Conservation (phyloP, 2,113 vertebrate species). For the Rhabdornis inornatus region DNA sequence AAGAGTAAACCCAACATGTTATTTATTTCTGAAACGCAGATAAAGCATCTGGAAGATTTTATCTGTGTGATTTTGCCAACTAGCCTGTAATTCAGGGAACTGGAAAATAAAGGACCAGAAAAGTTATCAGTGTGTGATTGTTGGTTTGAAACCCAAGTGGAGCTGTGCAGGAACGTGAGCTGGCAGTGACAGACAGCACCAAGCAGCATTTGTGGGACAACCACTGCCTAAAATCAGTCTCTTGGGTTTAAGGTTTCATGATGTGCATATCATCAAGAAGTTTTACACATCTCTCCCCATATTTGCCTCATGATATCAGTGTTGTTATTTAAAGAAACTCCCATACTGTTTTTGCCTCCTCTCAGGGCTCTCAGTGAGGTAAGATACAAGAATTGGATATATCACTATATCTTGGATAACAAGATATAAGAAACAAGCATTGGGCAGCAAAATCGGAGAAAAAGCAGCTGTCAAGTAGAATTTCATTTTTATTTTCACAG, state of each 20-base stretch:
- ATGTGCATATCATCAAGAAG: rapidly evolving
- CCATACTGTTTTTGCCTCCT: not conserved
- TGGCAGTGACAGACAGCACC: not conserved
- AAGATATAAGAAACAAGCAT: not conserved
- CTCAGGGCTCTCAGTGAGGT: not conserved
- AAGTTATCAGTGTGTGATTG: not conserved
- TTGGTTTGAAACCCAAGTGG: not conserved
- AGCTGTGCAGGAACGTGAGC: not conserved
- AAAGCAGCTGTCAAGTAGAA: not conserved
- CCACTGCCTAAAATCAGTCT: not conserved
- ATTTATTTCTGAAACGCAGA: not conserved
- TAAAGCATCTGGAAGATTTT: slow-evolving; percentile 22
- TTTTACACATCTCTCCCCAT: rapidly evolving
- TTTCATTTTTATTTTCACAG: not conserved
- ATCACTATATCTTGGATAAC: too few species aligned
- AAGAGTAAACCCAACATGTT: not conserved
- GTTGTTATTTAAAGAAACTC: not conserved
- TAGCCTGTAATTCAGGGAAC: not conserved
- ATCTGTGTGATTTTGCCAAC: not conserved
- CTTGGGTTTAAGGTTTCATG: not conserved
- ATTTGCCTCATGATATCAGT: not conserved
- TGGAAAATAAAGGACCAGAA: not conserved
- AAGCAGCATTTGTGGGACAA: not conserved
- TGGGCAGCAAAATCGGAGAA: not conserved
- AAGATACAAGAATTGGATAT: too few species aligned